phyloP scores from a whole-genome alignment of 2,797 vertebrate species.

The Crenuchus spilurus region DNA sequence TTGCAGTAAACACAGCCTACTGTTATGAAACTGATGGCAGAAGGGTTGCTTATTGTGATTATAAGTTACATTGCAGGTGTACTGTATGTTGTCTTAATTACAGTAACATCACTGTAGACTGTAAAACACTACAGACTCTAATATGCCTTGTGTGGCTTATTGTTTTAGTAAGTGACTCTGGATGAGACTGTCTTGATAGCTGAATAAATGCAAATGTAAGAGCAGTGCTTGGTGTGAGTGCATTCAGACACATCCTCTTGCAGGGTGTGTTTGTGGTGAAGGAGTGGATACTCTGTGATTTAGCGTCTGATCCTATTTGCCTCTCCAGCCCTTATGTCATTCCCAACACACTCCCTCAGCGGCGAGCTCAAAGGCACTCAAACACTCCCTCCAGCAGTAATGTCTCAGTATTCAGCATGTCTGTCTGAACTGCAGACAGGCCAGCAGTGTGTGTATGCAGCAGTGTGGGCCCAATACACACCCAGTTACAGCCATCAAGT shows the following conservation, averaged over 20 bases:
- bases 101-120: neutral
- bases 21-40: too few species aligned
- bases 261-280: slow-evolving; percentile 47
- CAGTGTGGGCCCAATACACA: slow-evolving; percentile 35
- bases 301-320: slow-evolving; percentile 65
- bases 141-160: neutral
- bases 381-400: slow-evolving; percentile 55
- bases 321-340: slow-evolving; percentile 53
- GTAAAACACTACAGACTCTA: too few species aligned
- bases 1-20: too few species aligned
- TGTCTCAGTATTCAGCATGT: slow-evolving; percentile 46
- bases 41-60: too few species aligned
- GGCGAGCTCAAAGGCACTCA: slow-evolving; percentile 54
- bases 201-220: neutral
- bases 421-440: slow-evolving; percentile 37
- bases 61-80: too few species aligned
- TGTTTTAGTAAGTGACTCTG: neutral
- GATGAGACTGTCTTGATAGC: neutral
- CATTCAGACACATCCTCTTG: slow-evolving; percentile 41
- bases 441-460: slow-evolving; percentile 32
- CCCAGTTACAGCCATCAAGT: slow-evolving; percentile 27
- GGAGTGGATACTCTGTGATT: slow-evolving; percentile 66
- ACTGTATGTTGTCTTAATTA: too few species aligned
- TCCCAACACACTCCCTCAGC: slow-evolving; percentile 37
- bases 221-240: slow-evolving; percentile 16